Evolutionary conservation across 2,888 invertebrate genomes (phyloP), one percentile per base, ranked within the genome.

Genomic region (Sphaerophoria taeniata): DNA sequence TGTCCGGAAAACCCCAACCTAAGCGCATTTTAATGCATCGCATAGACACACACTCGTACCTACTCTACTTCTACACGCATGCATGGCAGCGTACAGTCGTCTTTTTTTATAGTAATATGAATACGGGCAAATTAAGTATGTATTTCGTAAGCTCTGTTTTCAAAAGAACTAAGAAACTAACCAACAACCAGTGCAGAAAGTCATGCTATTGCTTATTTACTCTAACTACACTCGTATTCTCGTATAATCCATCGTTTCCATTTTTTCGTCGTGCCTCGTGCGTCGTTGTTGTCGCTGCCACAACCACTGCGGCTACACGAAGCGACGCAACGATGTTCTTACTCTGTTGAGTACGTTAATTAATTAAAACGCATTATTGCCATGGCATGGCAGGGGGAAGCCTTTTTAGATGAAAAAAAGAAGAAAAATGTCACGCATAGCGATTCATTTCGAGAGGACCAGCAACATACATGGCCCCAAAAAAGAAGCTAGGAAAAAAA

Each of bases 381-480:
- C 24, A 24, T 24, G 24, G 24, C 72, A 76, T 56, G 80, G 71
- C 56, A 11, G 71, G 60, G 65, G 78, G 67, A 80, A 84, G 75
- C 75, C 72, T 61, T 74, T 24, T 24, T 31, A 71, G 61, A 61
- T 72, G 61, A 53, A 80, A 77, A 73, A 56, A 82, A 69, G 72
- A 69, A 76, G 75, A 84, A 63, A 80, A 75, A 80, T 84, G 84
- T 84, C 84, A 84, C 84, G 84, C 84, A 84, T 84, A 84, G 80
- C 47, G 72, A 79, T 74, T 82, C 55, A 53, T 71, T 69, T 71
- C 4, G 43, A 71, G 55, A 73, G 63, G 63, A 74, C 78, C 73
- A 70, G 80, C 75, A 70, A 65, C 74, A 58, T 79, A 65, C 74
- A 58, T 79, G 34, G 75, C 60, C 75, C 72, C 9, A 76, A 82